Base-by-base conservation (phyloP, 2,113 vertebrate species). In the Thamnophis sirtalis region DNA sequence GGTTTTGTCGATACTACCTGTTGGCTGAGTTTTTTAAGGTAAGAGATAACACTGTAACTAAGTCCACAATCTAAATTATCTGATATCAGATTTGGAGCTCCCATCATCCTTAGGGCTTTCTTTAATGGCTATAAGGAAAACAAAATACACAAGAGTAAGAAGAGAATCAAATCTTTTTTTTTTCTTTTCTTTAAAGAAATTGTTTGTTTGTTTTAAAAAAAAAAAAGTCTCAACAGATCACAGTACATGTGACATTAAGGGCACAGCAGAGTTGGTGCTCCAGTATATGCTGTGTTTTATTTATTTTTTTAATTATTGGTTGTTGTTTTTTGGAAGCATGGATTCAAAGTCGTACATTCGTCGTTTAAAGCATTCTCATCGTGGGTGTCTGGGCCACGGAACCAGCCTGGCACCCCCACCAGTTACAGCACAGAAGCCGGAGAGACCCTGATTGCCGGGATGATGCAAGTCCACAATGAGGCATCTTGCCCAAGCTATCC, bases 21-120 rank as follows among this genome's bases (percentile, higher is more conserved):
- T 97, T 98, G 98, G 97, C 98, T 98, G 97, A 98, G 98, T 98
- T 98, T 98, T 97, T 98, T 98, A 98, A 98, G 98, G 97, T 98
- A 98, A 97, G 98, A 98, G 97, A 98, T 98, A 96, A 98, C 97
- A 98, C 98, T 98, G 97, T 98, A 98, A 98, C 98, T 98, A 97
- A 98, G 98, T 97, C 98, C 98, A 98, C 98, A 98, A 97, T 98
- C 98, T 97, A 98, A 97, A 97, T 98, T 98, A 97, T 98, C 98
- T 97, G 97, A 98, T 97, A 98, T 98, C 97, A 98, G 97, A 97
- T 98, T 98, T 97, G 98, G 97, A 97, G 98, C 98, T 97, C 98
- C 98, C 98, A 98, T 98, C 98, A 98, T 98, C 97, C 98, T 98
- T 97, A 98, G 97, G 96, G 98, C 98, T 98, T 98, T 98, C 97